Evolutionary conservation across 2,113 vertebrate genomes (phyloP), one percentile per base, ranked within the genome.

Genomic region (Oophaga pumilio): DNA sequence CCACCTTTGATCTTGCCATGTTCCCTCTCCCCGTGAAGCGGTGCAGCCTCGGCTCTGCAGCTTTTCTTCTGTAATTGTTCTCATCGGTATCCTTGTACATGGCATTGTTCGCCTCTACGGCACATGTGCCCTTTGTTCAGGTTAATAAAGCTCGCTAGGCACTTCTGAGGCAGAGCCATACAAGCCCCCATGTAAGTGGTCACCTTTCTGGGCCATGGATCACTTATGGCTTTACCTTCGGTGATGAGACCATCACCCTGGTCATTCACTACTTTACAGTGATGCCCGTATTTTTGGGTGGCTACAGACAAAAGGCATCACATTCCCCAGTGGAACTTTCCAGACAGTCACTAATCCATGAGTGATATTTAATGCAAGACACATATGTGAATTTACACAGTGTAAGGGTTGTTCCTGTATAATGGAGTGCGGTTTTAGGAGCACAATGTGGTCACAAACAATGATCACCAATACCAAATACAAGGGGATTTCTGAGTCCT

Each of bases 81-180:
- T 74, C 68, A 85, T 28, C 66, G 33, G 62, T 52, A 22, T 66
- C 28, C 22, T 71, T 7, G 73, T 28, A 53, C 50, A 33, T 69
- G 68, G 43, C 60, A 13, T 59, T 26, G 9, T 14, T 49, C 14
- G 62, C 62, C 9, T 84, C 49, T 53, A 26, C 20, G 13, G 43
- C 82, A 84, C 68, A 15, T 84, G n/a, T 57, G 82, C 82, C 68
- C 82, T 84, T 73, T 73, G 82, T 74, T 74, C 64, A 20, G 64
- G 82, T 71, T 84, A 84, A 43, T 17, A 73, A 69, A 49, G 9
- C 50, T 77, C 6, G 15, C 28, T 33, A 14, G 69, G 69, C 69
- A 73, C 43, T 26, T 17, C 14, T 26, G 26, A 24, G n/a, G 24
- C 26, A 73, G 69, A 26, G 13, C 69, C 69, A 18, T 73, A 5